A percentile compares a stretch with the other conserved stretches of the same genome.
Evolutionary conservation across 1,140 invertebrate species (phyloP).

Genomic region (Ooceraea biroi): DNA sequence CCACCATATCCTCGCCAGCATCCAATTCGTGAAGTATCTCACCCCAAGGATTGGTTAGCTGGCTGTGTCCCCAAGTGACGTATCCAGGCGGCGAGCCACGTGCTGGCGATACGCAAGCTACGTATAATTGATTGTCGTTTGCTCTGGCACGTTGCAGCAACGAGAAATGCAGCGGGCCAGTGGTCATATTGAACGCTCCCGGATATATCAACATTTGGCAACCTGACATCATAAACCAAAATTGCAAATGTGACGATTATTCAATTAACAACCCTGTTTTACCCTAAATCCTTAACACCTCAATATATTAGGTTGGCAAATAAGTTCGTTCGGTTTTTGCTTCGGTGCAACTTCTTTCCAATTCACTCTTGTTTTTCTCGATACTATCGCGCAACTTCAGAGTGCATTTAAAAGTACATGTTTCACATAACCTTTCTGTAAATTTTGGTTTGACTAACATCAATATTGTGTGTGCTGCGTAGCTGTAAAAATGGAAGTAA

Average conservation of each 20-base stretch:
- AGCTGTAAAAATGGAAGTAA: too few relatives aligned
- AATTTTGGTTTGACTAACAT: too few relatives aligned
- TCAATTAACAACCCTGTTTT: too few relatives aligned
- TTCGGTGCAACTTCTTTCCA: too few relatives aligned
- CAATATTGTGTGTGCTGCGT: too few relatives aligned
- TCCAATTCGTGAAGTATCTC: constrained; percentile 91
- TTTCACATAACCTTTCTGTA: too few relatives aligned
- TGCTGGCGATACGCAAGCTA: constrained; percentile 92
- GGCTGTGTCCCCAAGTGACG: constrained; percentile 95
- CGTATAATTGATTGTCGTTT: constrained; percentile 94
- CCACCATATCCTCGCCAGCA: constrained; percentile 90
- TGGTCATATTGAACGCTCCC: constrained; percentile 98
- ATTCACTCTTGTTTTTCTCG: too few relatives aligned
- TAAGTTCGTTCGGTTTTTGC: too few relatives aligned
- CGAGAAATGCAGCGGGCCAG: constrained; percentile 97
- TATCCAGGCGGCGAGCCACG: constrained; percentile 91
- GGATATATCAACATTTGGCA: constrained; percentile 95
- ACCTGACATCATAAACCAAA: constrained; percentile 85
- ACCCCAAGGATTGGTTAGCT: constrained; percentile 95
- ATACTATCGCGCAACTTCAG: too few relatives aligned
- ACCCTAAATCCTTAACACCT: too few relatives aligned
- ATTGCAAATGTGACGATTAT: background rate
- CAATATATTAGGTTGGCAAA: too few relatives aligned
- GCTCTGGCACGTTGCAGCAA: constrained; percentile 93
- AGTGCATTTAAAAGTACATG: too few relatives aligned